phyloP scores from a whole-genome alignment of 2,113 vertebrate species.

The Opisthocomus hoazin region DNA sequence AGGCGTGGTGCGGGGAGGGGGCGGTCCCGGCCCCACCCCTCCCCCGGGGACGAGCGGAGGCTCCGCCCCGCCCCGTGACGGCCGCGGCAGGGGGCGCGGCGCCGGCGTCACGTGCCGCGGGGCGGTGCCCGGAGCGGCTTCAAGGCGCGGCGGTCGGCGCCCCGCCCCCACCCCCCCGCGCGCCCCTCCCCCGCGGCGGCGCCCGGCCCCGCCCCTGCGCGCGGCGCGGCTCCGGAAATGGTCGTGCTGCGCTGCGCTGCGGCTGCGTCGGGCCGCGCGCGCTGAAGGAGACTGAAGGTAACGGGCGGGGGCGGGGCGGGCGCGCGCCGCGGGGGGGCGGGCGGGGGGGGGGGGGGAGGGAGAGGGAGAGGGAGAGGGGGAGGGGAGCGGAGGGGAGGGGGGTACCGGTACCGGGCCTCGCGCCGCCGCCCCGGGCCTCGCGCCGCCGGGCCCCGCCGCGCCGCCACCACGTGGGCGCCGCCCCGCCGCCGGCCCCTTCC shows the following conservation, averaged over 20 bases:
- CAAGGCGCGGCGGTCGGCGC: not conserved
- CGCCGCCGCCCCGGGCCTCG: not conserved
- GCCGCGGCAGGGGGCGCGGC: not conserved
- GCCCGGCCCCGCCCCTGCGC: conserved; percentile 1
- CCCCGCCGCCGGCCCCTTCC: too few species aligned
- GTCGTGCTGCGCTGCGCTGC: conserved; percentile 75
- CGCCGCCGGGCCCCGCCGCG: not conserved
- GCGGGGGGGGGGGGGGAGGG: not conserved
- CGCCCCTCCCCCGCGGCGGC: not conserved
- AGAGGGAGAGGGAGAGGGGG: too few species aligned
- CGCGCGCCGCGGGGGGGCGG: not conserved
- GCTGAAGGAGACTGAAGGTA: conserved; percentile 88
- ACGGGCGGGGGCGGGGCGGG: conserved; percentile 46
- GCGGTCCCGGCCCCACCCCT: not conserved
- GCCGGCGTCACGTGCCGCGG: not conserved
- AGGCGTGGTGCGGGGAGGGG: not conserved
- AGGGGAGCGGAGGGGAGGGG: not conserved
- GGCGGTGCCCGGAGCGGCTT: not conserved
- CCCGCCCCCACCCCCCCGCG: not conserved
- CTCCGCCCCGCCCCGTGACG: conserved; percentile 23
- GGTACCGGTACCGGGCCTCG: not conserved
- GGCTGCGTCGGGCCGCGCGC: conserved; percentile 87
- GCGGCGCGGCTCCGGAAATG: conserved; percentile 84
- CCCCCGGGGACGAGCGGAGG: not conserved
- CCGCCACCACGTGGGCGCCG: not conserved